Evolutionary conservation across 1,140 invertebrate genomes (phyloP).

Genomic region (Drosophila mayri): DNA sequence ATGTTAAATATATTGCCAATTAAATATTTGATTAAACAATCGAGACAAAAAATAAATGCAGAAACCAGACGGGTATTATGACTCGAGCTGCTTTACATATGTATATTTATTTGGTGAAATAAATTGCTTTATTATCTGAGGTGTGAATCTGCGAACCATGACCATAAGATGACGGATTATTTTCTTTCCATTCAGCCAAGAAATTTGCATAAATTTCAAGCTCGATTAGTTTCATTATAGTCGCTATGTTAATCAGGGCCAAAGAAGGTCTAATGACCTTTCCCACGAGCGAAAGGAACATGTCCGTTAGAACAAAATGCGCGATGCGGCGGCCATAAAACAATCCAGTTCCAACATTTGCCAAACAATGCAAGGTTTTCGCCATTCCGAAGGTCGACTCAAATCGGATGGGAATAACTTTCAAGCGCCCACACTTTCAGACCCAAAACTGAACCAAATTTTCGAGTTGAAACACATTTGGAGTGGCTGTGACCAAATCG

Average conservation of each 20-base stretch:
- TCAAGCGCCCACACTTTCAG: slow-evolving; percentile 26
- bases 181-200: slow-evolving; percentile 25
- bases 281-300: slow-evolving; percentile 31
- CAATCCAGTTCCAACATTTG: slow-evolving; percentile 24
- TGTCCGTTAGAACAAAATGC: slow-evolving; percentile 23
- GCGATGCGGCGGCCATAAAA: neutral
- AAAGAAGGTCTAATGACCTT: slow-evolving; percentile 53
- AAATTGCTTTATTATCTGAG: slow-evolving; percentile 52
- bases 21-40: slow-evolving; percentile 22
- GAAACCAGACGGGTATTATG: slow-evolving; percentile 6
- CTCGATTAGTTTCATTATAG: slow-evolving; percentile 51
- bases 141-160: slow-evolving; percentile 48
- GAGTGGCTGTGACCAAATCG: slow-evolving; percentile 17
- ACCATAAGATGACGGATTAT: slow-evolving; percentile 18
- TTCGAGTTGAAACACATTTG: slow-evolving; percentile 34
- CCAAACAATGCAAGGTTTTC: slow-evolving; percentile 51
- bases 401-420: slow-evolving; percentile 17
- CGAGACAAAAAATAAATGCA: neutral
- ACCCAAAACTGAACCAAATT: slow-evolving; percentile 25
- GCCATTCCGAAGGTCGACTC: slow-evolving; percentile 19
- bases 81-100: slow-evolving; percentile 12
- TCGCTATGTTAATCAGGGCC: slow-evolving; percentile 36
- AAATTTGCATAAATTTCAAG: slow-evolving; percentile 48
- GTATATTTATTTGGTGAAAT: slow-evolving; percentile 24
- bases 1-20: slow-evolving; percentile 14